Evolutionary conservation across 2,113 vertebrate species (phyloP).

Genomic region (Hyla sarda): DNA sequence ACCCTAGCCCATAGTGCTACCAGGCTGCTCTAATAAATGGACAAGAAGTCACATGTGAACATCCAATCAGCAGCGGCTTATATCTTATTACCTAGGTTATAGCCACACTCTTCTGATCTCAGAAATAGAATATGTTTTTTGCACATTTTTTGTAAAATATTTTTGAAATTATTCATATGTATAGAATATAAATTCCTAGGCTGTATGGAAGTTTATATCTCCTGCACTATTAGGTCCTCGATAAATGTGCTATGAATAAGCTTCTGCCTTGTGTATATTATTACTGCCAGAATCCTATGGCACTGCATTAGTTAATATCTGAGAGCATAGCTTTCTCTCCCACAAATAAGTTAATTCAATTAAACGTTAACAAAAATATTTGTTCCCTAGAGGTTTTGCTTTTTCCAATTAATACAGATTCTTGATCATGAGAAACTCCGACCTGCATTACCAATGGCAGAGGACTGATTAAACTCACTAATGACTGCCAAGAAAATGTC

Average conservation of each 20-base stretch:
- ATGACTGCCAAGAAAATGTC: conserved; percentile 58
- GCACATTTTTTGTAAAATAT: too few species aligned
- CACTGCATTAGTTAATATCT: conserved; percentile 30
- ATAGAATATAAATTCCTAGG: too few species aligned
- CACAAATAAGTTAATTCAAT: conserved; percentile 44
- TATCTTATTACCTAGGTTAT: too few species aligned
- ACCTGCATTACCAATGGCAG: conserved; percentile 46
- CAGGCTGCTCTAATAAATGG: too few species aligned
- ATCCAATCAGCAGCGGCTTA: too few species aligned
- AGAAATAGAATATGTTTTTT: too few species aligned
- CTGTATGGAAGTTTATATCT: too few species aligned
- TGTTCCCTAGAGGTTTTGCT: background rate
- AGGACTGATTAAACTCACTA: conserved; percentile 44
- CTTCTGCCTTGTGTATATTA: background rate
- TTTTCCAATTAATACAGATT: conserved; percentile 56
- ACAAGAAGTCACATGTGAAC: too few species aligned
- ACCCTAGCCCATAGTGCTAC: too few species aligned
- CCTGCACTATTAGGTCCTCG: too few species aligned
- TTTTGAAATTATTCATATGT: too few species aligned
- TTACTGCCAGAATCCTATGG: background rate
- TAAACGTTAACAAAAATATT: conserved; percentile 42
- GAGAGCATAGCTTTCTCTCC: conserved; percentile 1
- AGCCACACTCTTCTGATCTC: too few species aligned
- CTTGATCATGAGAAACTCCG: conserved; percentile 53
- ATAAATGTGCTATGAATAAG: background rate